Base-by-base conservation (phyloP, 2,797 vertebrate genomes). In the Oreochromis mossambicus region DNA sequence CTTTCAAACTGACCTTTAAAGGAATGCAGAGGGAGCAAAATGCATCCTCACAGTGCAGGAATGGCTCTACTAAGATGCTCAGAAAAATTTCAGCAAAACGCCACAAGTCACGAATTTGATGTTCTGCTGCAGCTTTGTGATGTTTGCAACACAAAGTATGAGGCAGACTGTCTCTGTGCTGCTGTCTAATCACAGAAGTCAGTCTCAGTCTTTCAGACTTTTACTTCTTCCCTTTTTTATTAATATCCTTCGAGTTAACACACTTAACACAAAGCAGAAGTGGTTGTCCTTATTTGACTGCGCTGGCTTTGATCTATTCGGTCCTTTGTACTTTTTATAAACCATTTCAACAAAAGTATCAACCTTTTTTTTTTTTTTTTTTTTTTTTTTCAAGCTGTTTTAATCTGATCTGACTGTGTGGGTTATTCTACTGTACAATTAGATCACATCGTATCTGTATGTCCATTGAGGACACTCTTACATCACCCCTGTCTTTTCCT, bases 341-440 rank as follows among this genome's bases (percentile, higher is more conserved):
- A 82, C 73, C 21, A 2, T 87, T 90, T 90, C 34, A 86, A 89
- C 84, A 83, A 83, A 86, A n/a, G 14, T 34, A 75, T 81, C 38
- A 68, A 75, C 29, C 4, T 1, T 41, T 1, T 24, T 24, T 24
- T 26, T 26, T 1, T 41, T 1, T 43, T 87, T 82, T 78, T 26
- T 26, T 2, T 48, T 5, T 1, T n/a, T 19, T 78, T 11, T 1
- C 6, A n/a, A 51, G 21, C 63, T n/a, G 66, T 29, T 85, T 78
- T 88, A 86, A 91, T 93, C 90, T 80, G 79, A 90, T 88, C 21
- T 54, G 85, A 88, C 77, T 84, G 75, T 78, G 88, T 58, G 86
- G 51, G 81, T 83, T 91, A 83, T 86, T 83, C 52, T 61, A 2
- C 80, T 80, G 87, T 85, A 83, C 79, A 84, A 68, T 66, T 78